Evolutionary conservation across 2,113 vertebrate genomes (phyloP).

Genomic region (Nyctereutes procyonoides): DNA sequence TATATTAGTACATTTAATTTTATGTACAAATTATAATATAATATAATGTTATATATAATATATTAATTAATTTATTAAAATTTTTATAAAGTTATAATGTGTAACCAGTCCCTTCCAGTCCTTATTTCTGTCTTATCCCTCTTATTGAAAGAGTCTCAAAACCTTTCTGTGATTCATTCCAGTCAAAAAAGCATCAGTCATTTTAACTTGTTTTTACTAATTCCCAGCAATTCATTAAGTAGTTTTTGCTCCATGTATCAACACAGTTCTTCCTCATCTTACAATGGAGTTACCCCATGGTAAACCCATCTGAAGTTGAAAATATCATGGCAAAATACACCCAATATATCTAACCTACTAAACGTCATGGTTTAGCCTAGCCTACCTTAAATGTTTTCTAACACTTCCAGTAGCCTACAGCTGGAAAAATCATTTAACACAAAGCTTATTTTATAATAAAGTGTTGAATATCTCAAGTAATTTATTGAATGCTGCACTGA

Average conservation of each 20-base stretch:
- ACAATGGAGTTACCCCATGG: not conserved
- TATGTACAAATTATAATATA: not conserved
- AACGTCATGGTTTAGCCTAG: not conserved
- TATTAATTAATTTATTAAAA: not conserved
- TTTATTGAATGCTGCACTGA: not conserved
- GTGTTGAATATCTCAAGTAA: not conserved
- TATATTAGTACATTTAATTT: not conserved
- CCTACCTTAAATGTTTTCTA: not conserved
- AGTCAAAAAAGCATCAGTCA: not conserved
- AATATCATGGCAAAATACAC: not conserved
- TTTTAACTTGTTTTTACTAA: constrained; percentile 40
- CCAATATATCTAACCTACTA: not conserved
- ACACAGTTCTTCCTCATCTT: not conserved
- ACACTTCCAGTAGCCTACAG: not conserved
- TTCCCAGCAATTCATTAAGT: not conserved
- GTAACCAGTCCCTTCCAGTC: not conserved
- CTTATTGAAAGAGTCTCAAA: constrained; percentile 2
- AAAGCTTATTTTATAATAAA: not conserved
- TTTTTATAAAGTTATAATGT: not conserved
- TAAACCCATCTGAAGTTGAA: not conserved
- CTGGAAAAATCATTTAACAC: not conserved
- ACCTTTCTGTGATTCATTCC: not conserved
- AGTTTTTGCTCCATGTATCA: constrained; percentile 19
- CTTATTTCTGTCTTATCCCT: not conserved
- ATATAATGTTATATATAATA: not conserved